Evolutionary conservation across 2,797 vertebrate genomes (phyloP).

Genomic region (Lagocephalus sceleratus): DNA sequence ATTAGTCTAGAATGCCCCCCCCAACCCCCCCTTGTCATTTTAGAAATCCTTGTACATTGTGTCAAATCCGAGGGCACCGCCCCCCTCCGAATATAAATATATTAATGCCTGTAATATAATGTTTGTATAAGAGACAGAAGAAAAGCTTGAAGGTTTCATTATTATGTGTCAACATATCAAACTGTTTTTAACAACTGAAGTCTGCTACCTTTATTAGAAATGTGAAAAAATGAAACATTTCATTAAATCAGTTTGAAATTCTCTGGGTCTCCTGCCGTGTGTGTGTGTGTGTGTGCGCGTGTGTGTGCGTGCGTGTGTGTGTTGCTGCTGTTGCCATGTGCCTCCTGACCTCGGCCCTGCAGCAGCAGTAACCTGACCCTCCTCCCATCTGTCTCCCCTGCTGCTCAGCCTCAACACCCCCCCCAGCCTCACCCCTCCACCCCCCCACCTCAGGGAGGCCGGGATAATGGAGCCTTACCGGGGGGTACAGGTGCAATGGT

Average conservation of each 20-base stretch:
- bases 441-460: conserved; percentile 36
- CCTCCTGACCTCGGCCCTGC: conserved; percentile 65
- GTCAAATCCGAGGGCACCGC: conserved; percentile 67
- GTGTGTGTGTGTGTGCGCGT: conserved; percentile 21
- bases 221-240: conserved; percentile 78
- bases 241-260: conserved; percentile 81
- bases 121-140: conserved; percentile 70
- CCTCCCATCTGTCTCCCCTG: conserved; percentile 82
- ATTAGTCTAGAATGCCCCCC: conserved; percentile 52
- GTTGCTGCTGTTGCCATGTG: conserved; percentile 61
- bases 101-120: conserved; percentile 78
- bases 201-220: conserved; percentile 81
- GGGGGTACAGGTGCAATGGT: conserved; percentile 72
- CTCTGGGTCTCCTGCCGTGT: conserved; percentile 18
- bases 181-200: conserved; percentile 76
- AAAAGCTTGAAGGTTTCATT: conserved; percentile 69
- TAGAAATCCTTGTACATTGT: conserved; percentile 74
- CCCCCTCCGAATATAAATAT: conserved; percentile 67
- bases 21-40: too few species aligned
- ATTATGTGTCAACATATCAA: conserved; percentile 77
- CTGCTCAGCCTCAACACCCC: too few species aligned
- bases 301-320: conserved; percentile 15
- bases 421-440: too few species aligned
- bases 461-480: conserved; percentile 65
- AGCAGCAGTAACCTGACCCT: conserved; percentile 77